Percentiles rank a stretch among this genome's conserved stretches.
phyloP scores from a whole-genome alignment of 2,113 vertebrate genomes.

The Hipposideros armiger region DNA sequence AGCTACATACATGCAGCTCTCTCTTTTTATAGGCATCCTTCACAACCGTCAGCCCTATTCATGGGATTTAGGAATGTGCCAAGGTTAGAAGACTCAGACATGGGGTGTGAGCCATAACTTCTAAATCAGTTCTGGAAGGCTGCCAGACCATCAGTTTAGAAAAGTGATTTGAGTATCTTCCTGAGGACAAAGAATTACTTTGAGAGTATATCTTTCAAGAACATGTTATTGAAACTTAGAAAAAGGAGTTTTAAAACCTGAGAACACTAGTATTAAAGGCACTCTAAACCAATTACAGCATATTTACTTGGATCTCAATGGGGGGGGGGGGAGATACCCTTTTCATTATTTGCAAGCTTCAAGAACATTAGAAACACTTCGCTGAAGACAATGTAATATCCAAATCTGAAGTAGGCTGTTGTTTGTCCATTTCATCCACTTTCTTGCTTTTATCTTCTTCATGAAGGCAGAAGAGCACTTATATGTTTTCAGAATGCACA shows the following conservation, averaged over 20 bases:
- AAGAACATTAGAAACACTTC: conserved; percentile 81
- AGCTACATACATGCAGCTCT: conserved; percentile 68
- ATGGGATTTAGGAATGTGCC: conserved; percentile 79
- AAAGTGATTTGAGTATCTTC: conserved; percentile 82
- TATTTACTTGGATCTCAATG: conserved; percentile 81
- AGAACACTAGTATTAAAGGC: conserved; percentile 82
- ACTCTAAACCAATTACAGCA: conserved; percentile 82
- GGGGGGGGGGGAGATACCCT: conserved; percentile 69
- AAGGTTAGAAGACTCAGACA: conserved; percentile 82
- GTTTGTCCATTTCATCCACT: conserved; percentile 72
- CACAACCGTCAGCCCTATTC: conserved; percentile 82
- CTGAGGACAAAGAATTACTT: conserved; percentile 84
- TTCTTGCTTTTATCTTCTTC: conserved; percentile 74
- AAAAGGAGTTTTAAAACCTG: conserved; percentile 78
- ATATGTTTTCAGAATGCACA: conserved; percentile 70
- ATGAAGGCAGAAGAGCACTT: conserved; percentile 76
- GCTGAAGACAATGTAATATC: conserved; percentile 66
- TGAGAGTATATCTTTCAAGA: conserved; percentile 81
- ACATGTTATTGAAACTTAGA: conserved; percentile 80
- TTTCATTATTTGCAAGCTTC: conserved; percentile 79
- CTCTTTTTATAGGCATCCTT: conserved; percentile 80
- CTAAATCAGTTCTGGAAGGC: conserved; percentile 81
- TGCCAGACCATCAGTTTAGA: conserved; percentile 82
- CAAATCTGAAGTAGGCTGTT: conserved; percentile 68
- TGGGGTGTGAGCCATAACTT: conserved; percentile 82